Evolutionary conservation across 2,797 vertebrate genomes (phyloP).

Genomic region (Echeneis naucrates): DNA sequence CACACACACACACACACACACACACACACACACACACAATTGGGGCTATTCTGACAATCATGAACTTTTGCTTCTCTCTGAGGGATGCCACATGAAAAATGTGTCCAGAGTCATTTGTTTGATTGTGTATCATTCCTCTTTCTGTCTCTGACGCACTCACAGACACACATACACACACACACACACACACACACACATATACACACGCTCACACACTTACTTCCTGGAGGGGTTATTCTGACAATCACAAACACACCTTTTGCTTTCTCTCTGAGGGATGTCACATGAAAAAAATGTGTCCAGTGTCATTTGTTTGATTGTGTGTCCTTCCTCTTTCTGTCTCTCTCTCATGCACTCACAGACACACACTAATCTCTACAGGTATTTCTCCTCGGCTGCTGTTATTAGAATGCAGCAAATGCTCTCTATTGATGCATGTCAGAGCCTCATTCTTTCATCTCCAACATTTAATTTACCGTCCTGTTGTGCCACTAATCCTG

Average conservation of each 20-base stretch:
- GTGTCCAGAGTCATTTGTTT: conserved; percentile 79
- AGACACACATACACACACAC: conserved; percentile 64
- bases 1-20: too few species aligned
- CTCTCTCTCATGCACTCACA: conserved; percentile 23
- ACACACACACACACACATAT: too few species aligned
- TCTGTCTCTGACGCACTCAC: conserved; percentile 11
- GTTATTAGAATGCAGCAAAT: conserved; percentile 89
- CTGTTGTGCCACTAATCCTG: conserved; percentile 96
- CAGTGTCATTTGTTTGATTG: conserved; percentile 82
- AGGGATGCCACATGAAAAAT: conserved; percentile 71
- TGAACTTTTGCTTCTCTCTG: conserved; percentile 55
- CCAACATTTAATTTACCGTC: conserved; percentile 98
- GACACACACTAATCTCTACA: conserved; percentile 87
- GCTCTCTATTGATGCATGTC: conserved; percentile 91
- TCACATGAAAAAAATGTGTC: conserved; percentile 74
- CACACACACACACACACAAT: conserved; percentile 18
- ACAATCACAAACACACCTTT: conserved; percentile 60
- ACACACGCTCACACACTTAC: too few species aligned
- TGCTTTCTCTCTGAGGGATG: conserved; percentile 47
- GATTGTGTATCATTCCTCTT: conserved; percentile 72
- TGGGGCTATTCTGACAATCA: conserved; percentile 55
- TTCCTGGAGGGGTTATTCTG: conserved; percentile 52
- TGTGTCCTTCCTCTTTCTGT: conserved; percentile 58
- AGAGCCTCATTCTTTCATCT: conserved; percentile 94
- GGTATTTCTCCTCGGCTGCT: conserved; percentile 88